phyloP scores from a whole-genome alignment of 1,140 invertebrate genomes.

The Euwallacea similis region DNA sequence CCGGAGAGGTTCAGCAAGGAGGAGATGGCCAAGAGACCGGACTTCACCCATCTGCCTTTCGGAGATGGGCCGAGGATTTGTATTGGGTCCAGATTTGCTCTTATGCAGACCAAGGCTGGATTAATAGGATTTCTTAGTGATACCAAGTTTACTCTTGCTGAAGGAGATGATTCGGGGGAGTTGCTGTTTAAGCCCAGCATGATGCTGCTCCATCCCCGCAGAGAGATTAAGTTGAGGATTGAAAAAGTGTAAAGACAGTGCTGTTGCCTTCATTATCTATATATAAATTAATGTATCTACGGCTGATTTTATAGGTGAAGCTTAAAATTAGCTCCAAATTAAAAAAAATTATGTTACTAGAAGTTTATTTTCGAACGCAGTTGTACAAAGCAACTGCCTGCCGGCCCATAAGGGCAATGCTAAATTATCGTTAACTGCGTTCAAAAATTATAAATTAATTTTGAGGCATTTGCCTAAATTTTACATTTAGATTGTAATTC shows the following conservation, averaged over 20 bases:
- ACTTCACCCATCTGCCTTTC: constrained; percentile 62
- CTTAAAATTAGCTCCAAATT: no score
- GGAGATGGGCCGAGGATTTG: constrained; percentile 68
- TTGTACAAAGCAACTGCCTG: no score
- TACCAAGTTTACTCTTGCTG: neutral
- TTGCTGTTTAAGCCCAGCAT: constrained; percentile 4
- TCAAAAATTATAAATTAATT: no score
- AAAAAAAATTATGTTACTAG: no score
- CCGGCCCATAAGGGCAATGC: no score
- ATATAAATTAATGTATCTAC: no score
- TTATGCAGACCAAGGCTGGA: neutral
- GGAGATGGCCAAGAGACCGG: constrained; percentile 48
- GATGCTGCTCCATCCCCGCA: neutral
- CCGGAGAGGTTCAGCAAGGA: constrained; percentile 65
- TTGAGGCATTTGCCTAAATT: no score
- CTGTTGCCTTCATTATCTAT: no score
- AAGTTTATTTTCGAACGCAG: no score
- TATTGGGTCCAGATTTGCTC: constrained; percentile 52
- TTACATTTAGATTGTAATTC: no score
- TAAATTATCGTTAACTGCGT: no score
- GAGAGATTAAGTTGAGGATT: neutral
- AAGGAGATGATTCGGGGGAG: neutral
- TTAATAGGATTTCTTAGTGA: neutral
- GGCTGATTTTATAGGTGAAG: no score
- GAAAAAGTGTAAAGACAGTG: neutral